Base-by-base conservation (phyloP, 2,888 invertebrate genomes). In the Acanthococcus lagerstroemiae region DNA sequence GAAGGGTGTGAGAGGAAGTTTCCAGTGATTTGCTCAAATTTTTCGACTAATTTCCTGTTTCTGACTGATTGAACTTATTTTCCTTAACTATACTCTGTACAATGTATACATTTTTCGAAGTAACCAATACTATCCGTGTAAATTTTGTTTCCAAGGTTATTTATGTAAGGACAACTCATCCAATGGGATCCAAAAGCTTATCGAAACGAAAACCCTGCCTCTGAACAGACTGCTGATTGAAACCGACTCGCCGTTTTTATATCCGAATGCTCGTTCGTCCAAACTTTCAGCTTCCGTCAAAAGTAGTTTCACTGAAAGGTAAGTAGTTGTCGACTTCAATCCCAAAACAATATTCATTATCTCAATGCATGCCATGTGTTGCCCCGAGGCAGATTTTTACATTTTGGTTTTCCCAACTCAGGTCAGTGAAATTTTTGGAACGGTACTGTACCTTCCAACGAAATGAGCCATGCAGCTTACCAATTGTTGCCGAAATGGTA, bases 241-340 rank as follows among this genome's bases (percentile, higher is more conserved):
- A 77, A 93, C 94, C 0, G 95, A 95, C 77, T 88, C 94, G 0
- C 95, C 95, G 1, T 95, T 93, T 75, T 94, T 95, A 93, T 95
- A 91, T 76, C 93, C 95, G 2, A 92, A 95, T 77, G 90, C 91
- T 69, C 82, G 94, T 74, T 93, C 94, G 69, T 92, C 93, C 27
- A 95, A 95, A 77, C 78, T 95, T 74, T 91, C 94, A 52, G 78
- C 85, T 72, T 87, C 90, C 74, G 88, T 95, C 21, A 92, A 92
- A 79, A 88, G 89, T 74, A 85, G 86, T 69, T 80, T 94, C 68
- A 91, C 93, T 24, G 89, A 68, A 65, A 67, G 69, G 69, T 69
- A 30, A 52, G 12, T 50, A 15, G n/a, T 44, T 57, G 7, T 7
- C 24, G 12, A 50, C 24, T 21, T 37, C 37, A 37, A 37, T 37